Evolutionary conservation across 2,113 vertebrate genomes (phyloP).

Genomic region (Meleagris gallopavo): DNA sequence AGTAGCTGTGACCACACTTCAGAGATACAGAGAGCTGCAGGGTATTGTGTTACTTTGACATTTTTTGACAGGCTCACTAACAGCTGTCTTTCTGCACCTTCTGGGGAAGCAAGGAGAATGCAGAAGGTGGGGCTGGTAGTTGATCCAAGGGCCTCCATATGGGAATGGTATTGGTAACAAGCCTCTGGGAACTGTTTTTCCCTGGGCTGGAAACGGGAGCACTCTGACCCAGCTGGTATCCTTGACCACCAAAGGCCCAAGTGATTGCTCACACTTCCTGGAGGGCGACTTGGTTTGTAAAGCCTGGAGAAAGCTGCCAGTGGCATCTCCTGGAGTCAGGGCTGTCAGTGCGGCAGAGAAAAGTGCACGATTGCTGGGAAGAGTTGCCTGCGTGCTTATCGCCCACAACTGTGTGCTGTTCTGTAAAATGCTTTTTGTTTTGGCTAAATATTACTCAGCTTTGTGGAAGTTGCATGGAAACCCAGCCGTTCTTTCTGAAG

Average conservation of each 20-base stretch:
- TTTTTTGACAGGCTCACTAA: not conserved
- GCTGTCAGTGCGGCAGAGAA: not conserved
- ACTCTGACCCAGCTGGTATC: not conserved
- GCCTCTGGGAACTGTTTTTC: not conserved
- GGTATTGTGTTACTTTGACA: not conserved
- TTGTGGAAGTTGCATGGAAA: not conserved
- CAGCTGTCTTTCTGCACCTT: not conserved
- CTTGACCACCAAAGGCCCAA: not conserved
- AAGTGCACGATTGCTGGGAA: not conserved
- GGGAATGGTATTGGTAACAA: not conserved
- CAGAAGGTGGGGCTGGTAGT: not conserved
- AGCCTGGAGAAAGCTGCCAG: not conserved
- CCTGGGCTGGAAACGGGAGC: rapidly evolving
- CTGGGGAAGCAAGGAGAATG: not conserved
- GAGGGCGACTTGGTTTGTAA: not conserved
- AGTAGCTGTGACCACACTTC: not conserved
- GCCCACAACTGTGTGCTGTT: not conserved
- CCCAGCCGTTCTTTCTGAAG: not conserved
- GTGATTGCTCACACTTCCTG: not conserved
- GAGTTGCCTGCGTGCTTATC: not conserved
- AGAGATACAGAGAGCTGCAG: not conserved
- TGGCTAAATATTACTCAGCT: not conserved
- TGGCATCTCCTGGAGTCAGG: not conserved
- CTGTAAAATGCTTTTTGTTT: not conserved
- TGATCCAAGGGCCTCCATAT: not conserved